phyloP scores from a whole-genome alignment of 2,888 invertebrate genomes.

The Falcaria lacertinaria region DNA sequence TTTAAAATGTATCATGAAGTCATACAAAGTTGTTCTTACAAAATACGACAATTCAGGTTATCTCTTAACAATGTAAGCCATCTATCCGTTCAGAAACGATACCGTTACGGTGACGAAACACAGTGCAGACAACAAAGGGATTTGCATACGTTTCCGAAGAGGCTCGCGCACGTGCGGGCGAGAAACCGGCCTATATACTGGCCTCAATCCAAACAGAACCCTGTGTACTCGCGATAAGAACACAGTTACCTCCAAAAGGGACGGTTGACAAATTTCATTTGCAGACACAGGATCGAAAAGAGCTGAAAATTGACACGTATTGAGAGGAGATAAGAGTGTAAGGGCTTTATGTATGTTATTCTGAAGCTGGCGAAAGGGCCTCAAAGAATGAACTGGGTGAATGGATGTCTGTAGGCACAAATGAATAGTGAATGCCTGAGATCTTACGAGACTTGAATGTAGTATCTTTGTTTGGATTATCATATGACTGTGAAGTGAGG shows the following conservation, averaged over 20 bases:
- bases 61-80: conserved; percentile 18
- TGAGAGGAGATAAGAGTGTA: conserved; percentile 5
- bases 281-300: background rate
- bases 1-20: too few species aligned
- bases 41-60: background rate
- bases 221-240: background rate
- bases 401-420: conserved; percentile 60
- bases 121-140: conserved; percentile 66
- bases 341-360: conserved; percentile 8
- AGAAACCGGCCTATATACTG: background rate
- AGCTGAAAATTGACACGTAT: conserved; percentile 21
- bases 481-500: background rate
- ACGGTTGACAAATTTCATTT: background rate
- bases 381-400: conserved; percentile 62
- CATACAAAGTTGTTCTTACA: background rate
- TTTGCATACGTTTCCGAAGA: conserved; percentile 68
- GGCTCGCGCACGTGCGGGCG: conserved; percentile 35
- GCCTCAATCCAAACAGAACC: background rate
- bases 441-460: conserved; percentile 14
- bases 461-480: background rate
- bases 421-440: conserved; percentile 47
- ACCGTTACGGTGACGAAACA: conserved; percentile 60
- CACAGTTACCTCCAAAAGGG: background rate
- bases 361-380: conserved; percentile 15
- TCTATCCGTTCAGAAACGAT: conserved; percentile 38